Evolutionary conservation across 1,140 invertebrate species (phyloP).

Genomic region (Drosophila pseudoananassae): DNA sequence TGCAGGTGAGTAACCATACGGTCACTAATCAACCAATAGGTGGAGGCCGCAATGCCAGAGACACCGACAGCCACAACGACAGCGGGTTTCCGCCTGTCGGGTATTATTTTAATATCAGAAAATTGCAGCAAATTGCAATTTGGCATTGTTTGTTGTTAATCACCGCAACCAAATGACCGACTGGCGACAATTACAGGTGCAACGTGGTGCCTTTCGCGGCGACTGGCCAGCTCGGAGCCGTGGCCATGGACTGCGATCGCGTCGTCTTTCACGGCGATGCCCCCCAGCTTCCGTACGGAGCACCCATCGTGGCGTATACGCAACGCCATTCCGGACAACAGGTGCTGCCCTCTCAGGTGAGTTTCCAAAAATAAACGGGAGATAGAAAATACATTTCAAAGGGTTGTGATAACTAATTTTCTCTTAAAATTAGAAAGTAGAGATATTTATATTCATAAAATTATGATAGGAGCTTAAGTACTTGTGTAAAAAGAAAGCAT

Average conservation of each 20-base stretch:
- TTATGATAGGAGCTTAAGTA: not conserved
- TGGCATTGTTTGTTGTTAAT: constrained; percentile 54
- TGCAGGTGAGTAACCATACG: constrained; percentile 73
- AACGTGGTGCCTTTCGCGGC: constrained; percentile 83
- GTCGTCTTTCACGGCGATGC: constrained; percentile 92
- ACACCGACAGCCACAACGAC: constrained; percentile 15
- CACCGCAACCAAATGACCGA: constrained; percentile 28
- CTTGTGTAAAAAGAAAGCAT: not conserved
- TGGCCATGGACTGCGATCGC: constrained; percentile 90
- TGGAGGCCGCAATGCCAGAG: constrained; percentile 11
- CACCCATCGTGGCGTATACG: constrained; percentile 90
- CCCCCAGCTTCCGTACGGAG: constrained; percentile 89
- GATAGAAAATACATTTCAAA: too few relatives aligned
- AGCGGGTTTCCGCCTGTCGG: constrained; percentile 41
- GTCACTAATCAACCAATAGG: not conserved
- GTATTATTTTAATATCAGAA: constrained; percentile 70
- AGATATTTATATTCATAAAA: not conserved
- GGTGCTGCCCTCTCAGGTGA: constrained; percentile 89
- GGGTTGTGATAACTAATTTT: not conserved
- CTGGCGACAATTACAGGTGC: constrained; percentile 77
- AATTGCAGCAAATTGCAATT: constrained; percentile 54
- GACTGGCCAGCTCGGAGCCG: constrained; percentile 80
- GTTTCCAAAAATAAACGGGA: not conserved
- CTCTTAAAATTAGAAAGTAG: not conserved
- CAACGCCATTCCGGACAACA: constrained; percentile 92